Percentiles rank a stretch among this genome's conserved stretches.
Conservation (phyloP, 2,888 invertebrate species). For the Exephanes ischioxanthus region DNA sequence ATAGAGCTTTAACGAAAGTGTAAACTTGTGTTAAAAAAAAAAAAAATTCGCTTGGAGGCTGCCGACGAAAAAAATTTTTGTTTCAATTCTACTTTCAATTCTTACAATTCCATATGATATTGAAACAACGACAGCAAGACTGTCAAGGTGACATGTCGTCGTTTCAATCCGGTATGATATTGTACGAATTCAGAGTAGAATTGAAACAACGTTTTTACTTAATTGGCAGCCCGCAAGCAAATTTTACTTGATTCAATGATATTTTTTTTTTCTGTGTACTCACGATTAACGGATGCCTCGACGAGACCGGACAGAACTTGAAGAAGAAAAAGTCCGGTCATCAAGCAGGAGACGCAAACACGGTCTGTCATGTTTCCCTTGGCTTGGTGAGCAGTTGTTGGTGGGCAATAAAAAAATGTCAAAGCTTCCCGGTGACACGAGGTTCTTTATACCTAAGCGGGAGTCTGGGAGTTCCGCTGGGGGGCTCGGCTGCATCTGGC, state of each 20-base stretch:
- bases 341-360: constrained; percentile 31
- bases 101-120: no score
- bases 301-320: constrained; percentile 55
- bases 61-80: no score
- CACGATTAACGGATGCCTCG: constrained; percentile 78
- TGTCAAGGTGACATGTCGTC: no score
- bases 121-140: no score
- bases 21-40: no score
- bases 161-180: no score
- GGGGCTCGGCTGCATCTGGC: constrained; percentile 60
- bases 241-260: no score
- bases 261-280: constrained; percentile 69
- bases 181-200: no score
- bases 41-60: no score
- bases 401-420: constrained; percentile 79
- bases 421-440: constrained; percentile 69
- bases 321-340: constrained; percentile 58
- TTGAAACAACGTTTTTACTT: no score
- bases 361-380: constrained; percentile 61
- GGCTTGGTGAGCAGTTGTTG: constrained; percentile 72
- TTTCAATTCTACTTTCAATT: no score
- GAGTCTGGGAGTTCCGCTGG: constrained; percentile 38
- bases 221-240: no score
- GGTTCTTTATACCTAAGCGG: constrained; percentile 79
- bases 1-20: background rate